phyloP scores from a whole-genome alignment of 2,888 invertebrate species.

The Timandra comae region DNA sequence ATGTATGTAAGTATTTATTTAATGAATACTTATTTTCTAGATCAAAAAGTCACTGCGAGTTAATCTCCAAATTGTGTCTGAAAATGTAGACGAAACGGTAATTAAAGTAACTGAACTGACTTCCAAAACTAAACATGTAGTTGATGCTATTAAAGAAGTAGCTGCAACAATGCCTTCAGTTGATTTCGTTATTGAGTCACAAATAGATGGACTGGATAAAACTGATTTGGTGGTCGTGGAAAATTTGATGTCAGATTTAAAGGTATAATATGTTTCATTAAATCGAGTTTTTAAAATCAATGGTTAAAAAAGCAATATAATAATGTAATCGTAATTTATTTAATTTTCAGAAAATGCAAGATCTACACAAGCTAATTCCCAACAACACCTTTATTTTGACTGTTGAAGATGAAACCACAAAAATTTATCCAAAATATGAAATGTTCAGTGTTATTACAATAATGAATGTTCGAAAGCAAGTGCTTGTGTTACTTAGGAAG shows the following conservation, averaged over 20 bases:
- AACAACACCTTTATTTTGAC: constrained; percentile 35
- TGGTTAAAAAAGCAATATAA: no score
- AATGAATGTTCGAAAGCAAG: constrained; percentile 34
- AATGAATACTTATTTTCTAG: no score
- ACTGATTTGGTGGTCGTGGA: constrained; percentile 34
- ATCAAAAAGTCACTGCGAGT: constrained; percentile 34
- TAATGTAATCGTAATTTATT: no score
- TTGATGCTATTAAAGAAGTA: constrained; percentile 23
- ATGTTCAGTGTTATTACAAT: constrained; percentile 34
- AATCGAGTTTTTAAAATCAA: no score
- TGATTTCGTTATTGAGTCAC: constrained; percentile 15
- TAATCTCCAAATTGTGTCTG: constrained; percentile 38
- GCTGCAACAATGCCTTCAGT: constrained; percentile 12
- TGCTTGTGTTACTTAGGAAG: constrained; percentile 36
- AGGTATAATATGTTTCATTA: no score
- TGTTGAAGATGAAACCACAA: constrained; percentile 30
- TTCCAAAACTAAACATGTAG: constrained; percentile 19
- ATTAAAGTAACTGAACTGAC: constrained; percentile 29
- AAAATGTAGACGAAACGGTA: constrained; percentile 24
- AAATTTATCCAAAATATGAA: constrained; percentile 26
- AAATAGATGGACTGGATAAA: constrained; percentile 17
- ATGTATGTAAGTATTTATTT: no score
- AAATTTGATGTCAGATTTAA: constrained; percentile 31
- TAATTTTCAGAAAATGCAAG: constrained; percentile 38
- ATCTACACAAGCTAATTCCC: constrained; percentile 23